Conservation (phyloP, 2,888 invertebrate genomes). For the Serripes groenlandicus region DNA sequence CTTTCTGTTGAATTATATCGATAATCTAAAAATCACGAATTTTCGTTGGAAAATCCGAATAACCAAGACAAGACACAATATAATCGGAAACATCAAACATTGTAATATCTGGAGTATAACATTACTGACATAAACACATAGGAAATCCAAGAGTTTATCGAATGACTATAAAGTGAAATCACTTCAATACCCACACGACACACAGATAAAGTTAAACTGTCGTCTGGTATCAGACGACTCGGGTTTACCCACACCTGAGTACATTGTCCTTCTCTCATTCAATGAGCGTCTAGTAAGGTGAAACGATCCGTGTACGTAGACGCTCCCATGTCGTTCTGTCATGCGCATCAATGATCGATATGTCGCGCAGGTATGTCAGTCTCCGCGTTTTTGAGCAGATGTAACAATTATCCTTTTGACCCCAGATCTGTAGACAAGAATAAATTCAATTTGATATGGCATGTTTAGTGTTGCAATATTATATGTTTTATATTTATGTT, state of each 20-base stretch:
- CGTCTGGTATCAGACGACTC: conserved; percentile 16
- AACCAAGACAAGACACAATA: too few species aligned
- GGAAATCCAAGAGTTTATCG: background rate
- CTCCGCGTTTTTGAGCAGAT: background rate
- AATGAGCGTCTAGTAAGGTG: conserved; percentile 14
- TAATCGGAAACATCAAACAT: too few species aligned
- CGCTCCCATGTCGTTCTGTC: conserved; percentile 18
- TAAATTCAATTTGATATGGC: background rate
- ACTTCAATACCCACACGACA: conserved; percentile 8
- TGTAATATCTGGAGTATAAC: too few species aligned
- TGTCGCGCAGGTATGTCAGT: conserved; percentile 5
- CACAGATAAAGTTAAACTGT: conserved; percentile 19
- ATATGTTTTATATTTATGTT: background rate
- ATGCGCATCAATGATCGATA: conserved; percentile 23
- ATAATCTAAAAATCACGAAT: too few species aligned
- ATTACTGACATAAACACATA: background rate
- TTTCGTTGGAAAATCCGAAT: too few species aligned
- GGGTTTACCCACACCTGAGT: conserved; percentile 12
- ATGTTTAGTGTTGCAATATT: background rate
- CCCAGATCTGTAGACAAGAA: background rate
- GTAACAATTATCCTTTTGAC: background rate
- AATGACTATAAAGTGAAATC: conserved; percentile 2
- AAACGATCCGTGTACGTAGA: conserved; percentile 2
- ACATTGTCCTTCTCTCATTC: conserved; percentile 14
- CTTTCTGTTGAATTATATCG: background rate